Base-by-base conservation (phyloP, 2,797 vertebrate species). In the Ficedula albicollis region DNA sequence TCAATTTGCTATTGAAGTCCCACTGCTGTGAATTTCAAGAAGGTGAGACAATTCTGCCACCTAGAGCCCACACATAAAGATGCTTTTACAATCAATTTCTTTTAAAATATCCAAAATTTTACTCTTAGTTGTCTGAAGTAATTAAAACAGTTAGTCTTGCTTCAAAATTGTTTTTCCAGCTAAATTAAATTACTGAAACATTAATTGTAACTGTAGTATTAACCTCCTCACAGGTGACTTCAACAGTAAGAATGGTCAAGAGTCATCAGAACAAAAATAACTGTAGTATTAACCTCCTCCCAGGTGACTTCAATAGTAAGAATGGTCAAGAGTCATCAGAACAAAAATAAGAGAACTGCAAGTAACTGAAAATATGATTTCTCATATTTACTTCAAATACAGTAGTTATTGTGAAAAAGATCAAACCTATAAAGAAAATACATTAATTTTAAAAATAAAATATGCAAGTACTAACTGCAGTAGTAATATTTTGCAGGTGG, bases 31-130 rank as follows among this genome's bases (percentile, higher is more conserved):
- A 67, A 67, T 66, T 81, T 64, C 43, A 70, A 2, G 0, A 62
- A 44, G 8, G 2, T 3, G 30, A 90, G 84, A 90, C 96, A 95
- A 95, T 64, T 64, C 95, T 95, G 96, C 96, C 97, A 96, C 81
- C 97, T 98, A 97, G 86, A 91, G 97, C 10, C 89, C 49, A 58
- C 5, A 73, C 0, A 16, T 4, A 10, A 89, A 69, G 81, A 52
- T 59, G 77, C 39, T 60, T 64, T 63, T 34, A 60, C 32, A 63
- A 36, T 5, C 38, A 30, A 79, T 27, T 59, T 43, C 10, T 39
- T 66, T 63, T 38, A 18, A 56, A 46, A 82, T 39, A 90, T 1
- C 22, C 30, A 49, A 48, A 74, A 55, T 38, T 67, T 44, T 56
- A 36, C 27, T 58, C 68, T 16, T 20, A 80, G 39, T 29, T 64